These are phyloP conservation scores for Neosilurus mollespiculum DNA, from an alignment of 2,797 vertebrate species.

Conservation along the genomic window DNA sequence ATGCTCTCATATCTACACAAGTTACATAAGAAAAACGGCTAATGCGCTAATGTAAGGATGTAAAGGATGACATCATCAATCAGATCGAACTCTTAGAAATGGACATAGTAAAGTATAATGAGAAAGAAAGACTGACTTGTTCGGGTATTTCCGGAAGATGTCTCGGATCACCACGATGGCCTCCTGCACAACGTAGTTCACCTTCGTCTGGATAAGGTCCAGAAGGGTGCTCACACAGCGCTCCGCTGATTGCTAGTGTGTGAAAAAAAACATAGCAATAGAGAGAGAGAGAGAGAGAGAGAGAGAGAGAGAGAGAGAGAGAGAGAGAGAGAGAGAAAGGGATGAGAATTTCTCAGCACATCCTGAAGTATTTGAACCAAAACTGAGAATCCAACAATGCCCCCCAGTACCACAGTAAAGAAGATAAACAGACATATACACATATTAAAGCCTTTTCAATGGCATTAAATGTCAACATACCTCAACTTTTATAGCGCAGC, in stretches of 20 bases:
- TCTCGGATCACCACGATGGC: slow-evolving; percentile 98
- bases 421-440: too few relatives aligned
- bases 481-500: slow-evolving; percentile 99
- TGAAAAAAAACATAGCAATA: background rate
- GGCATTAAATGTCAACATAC: slow-evolving; percentile 63
- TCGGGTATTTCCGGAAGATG: slow-evolving; percentile 99
- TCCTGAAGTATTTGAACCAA: background rate
- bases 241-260: slow-evolving; percentile 88
- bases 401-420: background rate
- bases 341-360: background rate
- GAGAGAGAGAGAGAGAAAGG: slow-evolving; percentile 17
- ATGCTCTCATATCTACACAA: slow-evolving; percentile 91
- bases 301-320: background rate
- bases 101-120: background rate
- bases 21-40: background rate
- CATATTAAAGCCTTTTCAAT: background rate
- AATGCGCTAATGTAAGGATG: background rate
- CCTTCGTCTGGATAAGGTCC: slow-evolving; percentile 96
- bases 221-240: slow-evolving; percentile 94
- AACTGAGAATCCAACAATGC: background rate
- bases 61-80: too few relatives aligned
- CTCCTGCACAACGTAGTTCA: slow-evolving; percentile 97
- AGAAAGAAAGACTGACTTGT: slow-evolving; percentile 81
- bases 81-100: too few relatives aligned
- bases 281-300: slow-evolving; percentile 10